A percentile compares a stretch with the other conserved stretches of the same genome.
Evolutionary conservation across 37 sponge, comb jelly and placozoan species (phyloP).

Genomic region (Lycopodina hypogea): DNA sequence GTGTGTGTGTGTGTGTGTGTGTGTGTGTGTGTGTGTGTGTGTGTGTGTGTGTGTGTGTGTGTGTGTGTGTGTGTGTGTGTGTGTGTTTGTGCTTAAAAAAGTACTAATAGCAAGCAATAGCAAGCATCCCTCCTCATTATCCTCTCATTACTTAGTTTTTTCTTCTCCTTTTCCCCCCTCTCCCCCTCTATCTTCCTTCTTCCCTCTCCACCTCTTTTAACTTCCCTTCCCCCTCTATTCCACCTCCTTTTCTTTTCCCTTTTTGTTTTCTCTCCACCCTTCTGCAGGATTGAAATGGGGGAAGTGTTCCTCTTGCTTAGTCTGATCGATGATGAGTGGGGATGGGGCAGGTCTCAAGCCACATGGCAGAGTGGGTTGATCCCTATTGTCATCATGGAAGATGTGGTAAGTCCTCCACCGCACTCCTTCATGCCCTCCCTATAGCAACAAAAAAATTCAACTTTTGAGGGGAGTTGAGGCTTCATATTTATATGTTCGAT

Average conservation of each 20-base stretch:
- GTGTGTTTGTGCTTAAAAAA: no score
- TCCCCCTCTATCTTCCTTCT: neutral
- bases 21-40: neutral
- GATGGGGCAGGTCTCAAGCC: constrained; percentile 75
- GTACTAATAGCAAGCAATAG: no score
- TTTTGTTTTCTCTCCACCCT: neutral
- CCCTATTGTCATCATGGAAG: constrained; percentile 80
- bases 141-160: neutral
- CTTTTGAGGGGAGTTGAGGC: no score
- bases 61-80: no score
- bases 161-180: neutral
- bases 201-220: neutral
- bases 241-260: neutral
- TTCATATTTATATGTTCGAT: no score
- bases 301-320: constrained; percentile 78
- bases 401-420: constrained; percentile 50
- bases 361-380: constrained; percentile 75
- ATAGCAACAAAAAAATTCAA: no score
- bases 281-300: constrained; percentile 43
- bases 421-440: neutral
- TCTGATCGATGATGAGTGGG: constrained; percentile 78
- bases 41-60: no score
- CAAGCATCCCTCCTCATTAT: neutral
- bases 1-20: constrained; percentile 26
- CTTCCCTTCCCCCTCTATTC: neutral